A percentile compares a stretch with the other conserved stretches of the same genome.
These are phyloP conservation scores for Tromatobia lineatoria DNA, from an alignment of 2,888 invertebrate genomes.

Conservation along the genomic window DNA sequence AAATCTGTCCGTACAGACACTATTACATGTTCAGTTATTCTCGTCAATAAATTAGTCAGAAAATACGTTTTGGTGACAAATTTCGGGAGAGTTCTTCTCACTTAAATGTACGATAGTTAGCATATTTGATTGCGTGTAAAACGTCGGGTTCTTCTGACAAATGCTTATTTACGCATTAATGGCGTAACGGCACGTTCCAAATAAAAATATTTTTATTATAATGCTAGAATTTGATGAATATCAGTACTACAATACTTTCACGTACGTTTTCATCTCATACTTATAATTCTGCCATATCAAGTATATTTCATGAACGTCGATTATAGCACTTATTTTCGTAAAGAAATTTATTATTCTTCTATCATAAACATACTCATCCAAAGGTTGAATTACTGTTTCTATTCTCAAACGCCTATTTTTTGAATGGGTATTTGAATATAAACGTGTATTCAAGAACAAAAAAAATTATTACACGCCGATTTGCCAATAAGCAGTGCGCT, in stretches of 20 bases:
- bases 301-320: background rate
- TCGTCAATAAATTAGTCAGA: background rate
- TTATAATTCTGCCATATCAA: background rate
- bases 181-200: background rate
- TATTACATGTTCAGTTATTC: background rate
- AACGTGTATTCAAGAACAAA: background rate
- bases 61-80: background rate
- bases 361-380: background rate
- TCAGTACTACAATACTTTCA: background rate
- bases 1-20: background rate
- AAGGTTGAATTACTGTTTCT: background rate
- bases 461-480: background rate
- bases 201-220: background rate
- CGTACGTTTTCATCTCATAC: background rate
- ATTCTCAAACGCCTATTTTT: no score
- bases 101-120: background rate
- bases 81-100: background rate
- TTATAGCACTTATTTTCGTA: background rate
- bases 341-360: background rate
- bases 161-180: background rate
- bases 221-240: background rate
- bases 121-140: background rate
- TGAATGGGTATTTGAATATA: background rate
- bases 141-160: background rate
- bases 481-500: constrained; percentile 18